phyloP scores from a whole-genome alignment of 2,888 invertebrate genomes.

The Cerastoderma edule region DNA sequence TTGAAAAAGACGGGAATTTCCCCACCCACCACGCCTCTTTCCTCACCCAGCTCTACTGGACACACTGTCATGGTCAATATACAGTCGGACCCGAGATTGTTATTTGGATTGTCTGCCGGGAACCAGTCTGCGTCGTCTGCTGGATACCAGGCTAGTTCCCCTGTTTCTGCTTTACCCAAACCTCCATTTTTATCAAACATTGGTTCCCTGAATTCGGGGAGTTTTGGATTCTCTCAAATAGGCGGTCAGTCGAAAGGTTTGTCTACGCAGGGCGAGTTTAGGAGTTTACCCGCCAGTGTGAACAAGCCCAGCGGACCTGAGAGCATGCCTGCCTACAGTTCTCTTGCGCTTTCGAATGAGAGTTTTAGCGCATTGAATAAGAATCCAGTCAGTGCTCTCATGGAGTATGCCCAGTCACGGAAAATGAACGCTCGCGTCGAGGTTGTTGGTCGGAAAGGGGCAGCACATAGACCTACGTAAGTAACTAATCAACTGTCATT shows the following conservation, averaged over 20 bases:
- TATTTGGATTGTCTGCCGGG: background rate
- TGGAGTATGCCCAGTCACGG: constrained; percentile 84
- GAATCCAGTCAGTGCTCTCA: constrained; percentile 84
- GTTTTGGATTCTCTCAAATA: too few relatives aligned
- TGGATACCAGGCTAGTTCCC: background rate
- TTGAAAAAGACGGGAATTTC: constrained; percentile 48
- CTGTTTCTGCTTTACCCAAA: background rate
- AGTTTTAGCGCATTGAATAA: constrained; percentile 83
- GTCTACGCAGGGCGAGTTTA: background rate
- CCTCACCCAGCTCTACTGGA: background rate
- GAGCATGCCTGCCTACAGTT: background rate
- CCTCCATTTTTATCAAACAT: background rate
- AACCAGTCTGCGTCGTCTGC: background rate
- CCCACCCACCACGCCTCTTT: constrained; percentile 15
- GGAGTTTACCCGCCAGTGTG: constrained; percentile 7
- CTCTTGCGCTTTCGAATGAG: constrained; percentile 68
- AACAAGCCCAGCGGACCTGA: background rate
- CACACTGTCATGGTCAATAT: too few relatives aligned
- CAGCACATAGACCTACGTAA: constrained; percentile 83
- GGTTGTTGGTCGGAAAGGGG: constrained; percentile 80
- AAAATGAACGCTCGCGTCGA: constrained; percentile 80
- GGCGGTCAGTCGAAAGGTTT: too few relatives aligned
- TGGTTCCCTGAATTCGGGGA: too few relatives aligned
- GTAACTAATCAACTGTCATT: too few relatives aligned
- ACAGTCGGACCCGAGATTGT: background rate